Percentiles rank a stretch among this genome's conserved stretches.
Evolutionary conservation across 2,888 invertebrate species (phyloP).

Genomic region (Athalia circularis): DNA sequence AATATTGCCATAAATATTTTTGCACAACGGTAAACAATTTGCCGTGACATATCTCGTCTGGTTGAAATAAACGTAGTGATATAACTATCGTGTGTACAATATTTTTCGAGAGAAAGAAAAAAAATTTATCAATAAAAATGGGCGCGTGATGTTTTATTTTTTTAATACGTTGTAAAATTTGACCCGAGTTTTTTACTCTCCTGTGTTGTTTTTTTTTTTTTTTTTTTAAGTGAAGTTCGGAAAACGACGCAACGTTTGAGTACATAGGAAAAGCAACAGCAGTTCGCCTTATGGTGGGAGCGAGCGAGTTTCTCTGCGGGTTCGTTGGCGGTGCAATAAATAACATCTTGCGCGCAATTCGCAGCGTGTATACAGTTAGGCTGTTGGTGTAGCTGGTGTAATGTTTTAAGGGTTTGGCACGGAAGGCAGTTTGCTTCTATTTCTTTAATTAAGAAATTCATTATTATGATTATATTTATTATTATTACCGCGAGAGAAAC

Average conservation of each 20-base stretch:
- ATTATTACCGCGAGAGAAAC: constrained; percentile 37
- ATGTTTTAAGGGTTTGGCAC: constrained; percentile 39
- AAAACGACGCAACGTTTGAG: too few relatives aligned
- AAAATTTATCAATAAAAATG: neutral
- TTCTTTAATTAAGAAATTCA: constrained; percentile 45
- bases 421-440: constrained; percentile 40
- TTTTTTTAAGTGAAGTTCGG: neutral
- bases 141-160: neutral
- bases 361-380: constrained; percentile 31
- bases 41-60: constrained; percentile 38
- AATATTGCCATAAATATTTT: constrained; percentile 19
- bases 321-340: constrained; percentile 33
- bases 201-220: neutral
- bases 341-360: constrained; percentile 35
- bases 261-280: too few relatives aligned
- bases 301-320: neutral
- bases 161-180: neutral
- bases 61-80: too few relatives aligned
- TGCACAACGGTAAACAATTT: constrained; percentile 40
- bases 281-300: neutral
- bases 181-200: neutral
- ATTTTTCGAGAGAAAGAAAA: too few relatives aligned
- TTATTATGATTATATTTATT: constrained; percentile 44
- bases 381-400: constrained; percentile 29
- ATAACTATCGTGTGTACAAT: too few relatives aligned